Percentiles rank a stretch among this genome's conserved stretches.
Evolutionary conservation across 1,140 invertebrate species (phyloP).

Genomic region (Euglossa dilemma): DNA sequence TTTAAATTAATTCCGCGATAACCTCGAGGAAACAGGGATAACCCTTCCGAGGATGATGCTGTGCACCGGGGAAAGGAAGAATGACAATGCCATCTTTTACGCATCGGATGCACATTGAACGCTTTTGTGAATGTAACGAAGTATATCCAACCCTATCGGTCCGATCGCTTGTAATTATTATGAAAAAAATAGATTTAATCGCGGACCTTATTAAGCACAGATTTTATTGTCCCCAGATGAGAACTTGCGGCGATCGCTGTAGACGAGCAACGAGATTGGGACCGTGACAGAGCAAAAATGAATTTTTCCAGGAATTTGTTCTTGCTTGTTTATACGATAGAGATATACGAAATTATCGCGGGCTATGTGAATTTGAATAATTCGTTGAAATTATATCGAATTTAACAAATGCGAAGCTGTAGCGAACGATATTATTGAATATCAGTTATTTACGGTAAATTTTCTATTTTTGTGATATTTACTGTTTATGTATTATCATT

Average conservation of each 20-base stretch:
- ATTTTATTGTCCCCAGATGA: background rate
- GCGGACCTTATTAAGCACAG: background rate
- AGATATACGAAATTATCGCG: too few species aligned
- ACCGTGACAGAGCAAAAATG: background rate
- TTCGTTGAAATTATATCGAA: too few species aligned
- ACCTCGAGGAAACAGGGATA: slow-evolving; percentile 57
- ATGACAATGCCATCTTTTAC: slow-evolving; percentile 23
- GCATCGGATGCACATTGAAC: background rate
- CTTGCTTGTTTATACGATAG: too few species aligned
- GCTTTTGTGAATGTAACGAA: background rate
- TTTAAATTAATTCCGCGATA: slow-evolving; percentile 73
- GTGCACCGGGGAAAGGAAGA: slow-evolving; percentile 8
- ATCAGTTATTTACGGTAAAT: too few species aligned
- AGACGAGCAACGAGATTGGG: background rate
- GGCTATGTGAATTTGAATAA: too few species aligned
- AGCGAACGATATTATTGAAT: too few species aligned
- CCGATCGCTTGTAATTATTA: background rate
- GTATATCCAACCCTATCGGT: background rate
- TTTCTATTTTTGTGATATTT: too few species aligned
- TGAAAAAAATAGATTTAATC: background rate
- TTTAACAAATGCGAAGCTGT: too few species aligned
- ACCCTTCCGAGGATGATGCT: slow-evolving; percentile 30
- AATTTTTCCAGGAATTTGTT: too few species aligned
- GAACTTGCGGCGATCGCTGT: background rate
- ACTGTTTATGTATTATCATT: too few species aligned